phyloP scores from a whole-genome alignment of 2,113 vertebrate genomes.

The Petrocephalus microphthalmus region DNA sequence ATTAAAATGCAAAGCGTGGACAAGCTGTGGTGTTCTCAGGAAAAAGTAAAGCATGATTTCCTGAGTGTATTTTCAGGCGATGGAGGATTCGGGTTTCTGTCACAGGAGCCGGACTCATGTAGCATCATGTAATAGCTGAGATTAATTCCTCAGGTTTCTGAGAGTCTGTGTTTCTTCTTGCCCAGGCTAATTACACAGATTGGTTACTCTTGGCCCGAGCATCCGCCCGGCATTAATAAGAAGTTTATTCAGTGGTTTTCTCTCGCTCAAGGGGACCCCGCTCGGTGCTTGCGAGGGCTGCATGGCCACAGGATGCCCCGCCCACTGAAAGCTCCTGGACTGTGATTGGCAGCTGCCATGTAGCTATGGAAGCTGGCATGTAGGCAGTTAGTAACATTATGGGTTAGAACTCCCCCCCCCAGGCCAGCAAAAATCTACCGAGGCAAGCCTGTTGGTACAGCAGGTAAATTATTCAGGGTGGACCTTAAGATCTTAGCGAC shows the following conservation, averaged over 20 bases:
- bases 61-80: not conserved
- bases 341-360: not conserved
- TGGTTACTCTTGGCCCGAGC: not conserved
- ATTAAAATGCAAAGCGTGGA: not conserved
- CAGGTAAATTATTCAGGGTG: not conserved
- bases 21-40: not conserved
- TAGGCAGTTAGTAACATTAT: not conserved
- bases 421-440: not conserved
- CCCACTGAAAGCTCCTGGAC: not conserved
- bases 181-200: not conserved
- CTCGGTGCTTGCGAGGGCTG: not conserved
- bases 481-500: not conserved
- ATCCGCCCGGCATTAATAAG: not conserved
- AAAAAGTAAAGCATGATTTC: not conserved
- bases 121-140: not conserved
- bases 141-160: not conserved
- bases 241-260: not conserved
- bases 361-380: not conserved
- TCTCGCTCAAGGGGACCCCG: not conserved
- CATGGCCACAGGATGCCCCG: not conserved
- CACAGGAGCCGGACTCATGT: not conserved
- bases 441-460: not conserved
- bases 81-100: not conserved
- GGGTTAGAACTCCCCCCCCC: not conserved
- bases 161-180: not conserved